These are phyloP conservation scores for Austrolebias charrua DNA, from an alignment of 2,797 vertebrate species.

Conservation along the genomic window DNA sequence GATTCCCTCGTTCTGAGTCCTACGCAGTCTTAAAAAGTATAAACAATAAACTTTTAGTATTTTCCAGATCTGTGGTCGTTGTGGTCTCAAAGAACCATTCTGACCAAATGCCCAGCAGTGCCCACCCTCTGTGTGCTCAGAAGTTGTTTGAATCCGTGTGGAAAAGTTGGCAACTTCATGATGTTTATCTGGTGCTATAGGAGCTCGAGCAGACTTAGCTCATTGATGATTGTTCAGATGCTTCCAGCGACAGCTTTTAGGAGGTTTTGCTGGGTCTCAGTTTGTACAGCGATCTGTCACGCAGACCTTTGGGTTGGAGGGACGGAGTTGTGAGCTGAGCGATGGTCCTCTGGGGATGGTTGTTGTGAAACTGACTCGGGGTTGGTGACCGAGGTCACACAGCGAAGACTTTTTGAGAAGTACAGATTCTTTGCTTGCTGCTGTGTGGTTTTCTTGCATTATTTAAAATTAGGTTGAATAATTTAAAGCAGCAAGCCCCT, in stretches of 20 bases:
- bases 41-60: too few relatives aligned
- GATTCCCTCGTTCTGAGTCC: neutral
- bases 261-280: conserved; percentile 9
- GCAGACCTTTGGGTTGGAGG: conserved; percentile 16
- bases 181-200: conserved; percentile 21
- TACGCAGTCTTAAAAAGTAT: too few relatives aligned
- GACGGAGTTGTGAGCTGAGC: conserved; percentile 48
- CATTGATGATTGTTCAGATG: conserved; percentile 32
- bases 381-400: neutral
- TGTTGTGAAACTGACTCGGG: conserved; percentile 5
- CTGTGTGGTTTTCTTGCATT: conserved; percentile 8
- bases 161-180: conserved; percentile 52
- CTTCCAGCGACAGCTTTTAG: conserved; percentile 5
- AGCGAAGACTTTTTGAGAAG: neutral
- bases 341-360: conserved; percentile 23
- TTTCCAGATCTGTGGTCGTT: too few relatives aligned
- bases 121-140: conserved; percentile 7
- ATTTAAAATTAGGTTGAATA: conserved; percentile 29
- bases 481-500: conserved; percentile 21
- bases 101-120: conserved; percentile 3
- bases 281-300: conserved; percentile 23
- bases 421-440: neutral
- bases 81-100: conserved; percentile 35
- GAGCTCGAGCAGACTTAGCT: conserved; percentile 19
- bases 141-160: conserved; percentile 53